Conservation (phyloP, 2,888 invertebrate genomes). For the Agapostemon virescens region DNA sequence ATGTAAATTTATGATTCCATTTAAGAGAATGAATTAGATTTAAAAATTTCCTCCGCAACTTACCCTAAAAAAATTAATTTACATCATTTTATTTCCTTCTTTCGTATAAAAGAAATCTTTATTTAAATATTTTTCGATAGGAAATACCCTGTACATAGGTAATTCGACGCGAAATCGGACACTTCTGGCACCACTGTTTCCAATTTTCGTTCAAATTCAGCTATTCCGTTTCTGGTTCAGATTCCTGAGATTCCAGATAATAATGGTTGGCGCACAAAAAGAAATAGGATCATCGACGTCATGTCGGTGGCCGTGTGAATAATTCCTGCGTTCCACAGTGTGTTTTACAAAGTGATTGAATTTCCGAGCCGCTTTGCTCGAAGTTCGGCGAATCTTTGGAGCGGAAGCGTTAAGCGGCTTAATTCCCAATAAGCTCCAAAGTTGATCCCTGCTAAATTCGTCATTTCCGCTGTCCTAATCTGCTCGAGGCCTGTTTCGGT, state of each 20-base stretch:
- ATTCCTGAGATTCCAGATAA: background rate
- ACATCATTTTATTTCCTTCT: no score
- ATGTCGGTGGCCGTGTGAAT: conserved; percentile 20
- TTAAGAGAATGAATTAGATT: no score
- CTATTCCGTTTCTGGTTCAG: background rate
- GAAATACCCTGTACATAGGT: no score
- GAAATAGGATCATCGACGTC: background rate
- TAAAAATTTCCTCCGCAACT: no score
- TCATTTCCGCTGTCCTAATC: conserved; percentile 3
- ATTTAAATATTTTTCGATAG: no score
- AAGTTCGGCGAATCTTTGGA: conserved; percentile 33
- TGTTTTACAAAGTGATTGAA: conserved; percentile 32
- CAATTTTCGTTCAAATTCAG: background rate
- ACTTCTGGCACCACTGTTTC: no score
- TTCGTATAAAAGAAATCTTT: no score
- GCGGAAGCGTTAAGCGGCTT: conserved; percentile 72
- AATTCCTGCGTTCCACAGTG: conserved; percentile 44
- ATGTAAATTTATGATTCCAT: no score
- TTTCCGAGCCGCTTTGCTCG: conserved; percentile 40
- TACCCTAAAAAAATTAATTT: no score
- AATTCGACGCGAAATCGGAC: no score
- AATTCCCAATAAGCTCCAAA: conserved; percentile 74
- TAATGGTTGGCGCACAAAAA: background rate
- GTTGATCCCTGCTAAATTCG: conserved; percentile 73
- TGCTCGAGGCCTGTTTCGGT: background rate